phyloP scores from a whole-genome alignment of 2,797 vertebrate genomes.

The Myiotriccus ornatus region DNA sequence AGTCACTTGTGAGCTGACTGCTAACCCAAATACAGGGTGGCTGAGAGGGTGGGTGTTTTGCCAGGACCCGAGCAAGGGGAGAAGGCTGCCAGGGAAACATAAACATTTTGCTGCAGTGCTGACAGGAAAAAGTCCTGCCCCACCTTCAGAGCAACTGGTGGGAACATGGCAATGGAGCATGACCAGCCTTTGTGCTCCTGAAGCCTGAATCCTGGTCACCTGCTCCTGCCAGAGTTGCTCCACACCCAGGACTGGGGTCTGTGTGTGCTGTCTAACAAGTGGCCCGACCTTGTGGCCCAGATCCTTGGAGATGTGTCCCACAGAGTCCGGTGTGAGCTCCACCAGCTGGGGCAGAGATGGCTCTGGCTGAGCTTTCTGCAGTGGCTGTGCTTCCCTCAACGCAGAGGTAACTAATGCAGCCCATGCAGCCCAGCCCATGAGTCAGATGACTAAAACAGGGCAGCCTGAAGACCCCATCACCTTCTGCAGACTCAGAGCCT shows the following conservation, averaged over 20 bases:
- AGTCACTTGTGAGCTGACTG: constrained; percentile 32
- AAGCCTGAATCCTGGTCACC: background rate
- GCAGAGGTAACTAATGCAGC: background rate
- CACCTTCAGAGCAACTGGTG: fast-evolving
- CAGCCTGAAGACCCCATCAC: background rate
- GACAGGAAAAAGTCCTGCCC: background rate
- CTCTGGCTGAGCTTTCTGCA: background rate
- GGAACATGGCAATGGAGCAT: fast-evolving
- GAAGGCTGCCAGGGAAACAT: background rate
- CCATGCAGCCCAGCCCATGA: background rate
- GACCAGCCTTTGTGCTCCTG: background rate
- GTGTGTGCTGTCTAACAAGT: background rate
- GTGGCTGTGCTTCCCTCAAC: background rate
- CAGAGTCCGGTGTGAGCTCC: background rate
- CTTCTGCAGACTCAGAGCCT: background rate
- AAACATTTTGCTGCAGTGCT: background rate
- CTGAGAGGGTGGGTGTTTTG: background rate
- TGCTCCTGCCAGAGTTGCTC: background rate
- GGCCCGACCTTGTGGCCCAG: background rate
- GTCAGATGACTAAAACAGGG: background rate
- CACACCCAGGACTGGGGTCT: fast-evolving
- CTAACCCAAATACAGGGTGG: constrained; percentile 18
- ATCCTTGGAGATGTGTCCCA: background rate
- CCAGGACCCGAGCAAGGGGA: background rate
- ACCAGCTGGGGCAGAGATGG: background rate